Conservation (phyloP, 2,113 vertebrate genomes). For the Chiloscyllium plagiosum region DNA sequence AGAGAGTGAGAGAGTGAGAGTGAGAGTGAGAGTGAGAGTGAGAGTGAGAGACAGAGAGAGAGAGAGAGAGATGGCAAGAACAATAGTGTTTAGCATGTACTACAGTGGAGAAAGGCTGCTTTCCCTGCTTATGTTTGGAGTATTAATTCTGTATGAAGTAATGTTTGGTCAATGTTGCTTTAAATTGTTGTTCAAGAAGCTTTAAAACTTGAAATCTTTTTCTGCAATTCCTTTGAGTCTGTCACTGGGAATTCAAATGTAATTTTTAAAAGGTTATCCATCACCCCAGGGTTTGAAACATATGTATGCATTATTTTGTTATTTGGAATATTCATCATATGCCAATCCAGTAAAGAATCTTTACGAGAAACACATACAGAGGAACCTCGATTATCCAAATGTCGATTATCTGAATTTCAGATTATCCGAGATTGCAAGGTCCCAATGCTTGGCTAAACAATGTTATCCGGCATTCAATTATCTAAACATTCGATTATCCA, state of each 20-base stretch:
- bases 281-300: neutral
- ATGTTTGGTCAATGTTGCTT: neutral
- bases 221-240: neutral
- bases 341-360: neutral
- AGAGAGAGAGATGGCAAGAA: too few relatives aligned
- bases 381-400: too few relatives aligned
- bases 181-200: neutral
- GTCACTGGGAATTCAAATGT: neutral
- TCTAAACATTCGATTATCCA: too few relatives aligned
- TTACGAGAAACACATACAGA: neutral
- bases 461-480: too few relatives aligned
- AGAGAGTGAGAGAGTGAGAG: too few relatives aligned
- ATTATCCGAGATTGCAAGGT: too few relatives aligned
- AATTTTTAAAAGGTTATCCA: neutral
- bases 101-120: neutral
- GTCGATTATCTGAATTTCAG: too few relatives aligned
- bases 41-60: too few relatives aligned
- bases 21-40: too few relatives aligned
- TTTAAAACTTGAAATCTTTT: neutral
- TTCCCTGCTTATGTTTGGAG: neutral
- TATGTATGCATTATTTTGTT: neutral
- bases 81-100: neutral
- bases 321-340: neutral
- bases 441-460: too few relatives aligned
- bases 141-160: neutral